Evolutionary conservation across 2,113 vertebrate genomes (phyloP).

Genomic region (Stigmatopora nigra): DNA sequence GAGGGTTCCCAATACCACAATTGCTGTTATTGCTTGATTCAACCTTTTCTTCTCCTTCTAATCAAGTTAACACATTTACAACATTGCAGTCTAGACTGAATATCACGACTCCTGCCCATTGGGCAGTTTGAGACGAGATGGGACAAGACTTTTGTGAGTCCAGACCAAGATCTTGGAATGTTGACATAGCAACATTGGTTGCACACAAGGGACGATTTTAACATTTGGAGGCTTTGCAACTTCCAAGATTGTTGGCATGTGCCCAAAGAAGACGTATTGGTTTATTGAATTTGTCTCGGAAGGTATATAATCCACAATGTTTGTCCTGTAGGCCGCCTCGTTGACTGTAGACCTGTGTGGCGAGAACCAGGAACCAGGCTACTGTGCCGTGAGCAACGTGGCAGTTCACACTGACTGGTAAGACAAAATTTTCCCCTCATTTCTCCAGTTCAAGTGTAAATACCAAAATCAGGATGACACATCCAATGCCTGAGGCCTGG

Average conservation of each 20-base stretch:
- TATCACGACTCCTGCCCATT: no score
- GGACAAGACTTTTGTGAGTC: no score
- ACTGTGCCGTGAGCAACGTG: conserved; percentile 89
- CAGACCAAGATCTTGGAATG: no score
- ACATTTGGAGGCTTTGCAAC: background rate
- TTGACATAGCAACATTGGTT: background rate
- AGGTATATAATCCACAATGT: conserved; percentile 1
- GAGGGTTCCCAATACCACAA: no score
- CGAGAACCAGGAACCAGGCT: conserved; percentile 87
- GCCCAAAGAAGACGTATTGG: background rate
- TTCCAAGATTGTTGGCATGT: background rate
- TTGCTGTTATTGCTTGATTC: no score
- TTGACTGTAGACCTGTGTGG: conserved; percentile 91
- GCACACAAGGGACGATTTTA: background rate
- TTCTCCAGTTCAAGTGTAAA: background rate
- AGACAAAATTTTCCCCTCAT: conserved; percentile 33
- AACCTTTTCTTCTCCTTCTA: no score
- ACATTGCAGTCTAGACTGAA: no score
- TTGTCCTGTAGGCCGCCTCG: conserved; percentile 79
- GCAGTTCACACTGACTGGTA: conserved; percentile 91
- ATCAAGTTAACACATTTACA: no score
- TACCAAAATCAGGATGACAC: conserved; percentile 14
- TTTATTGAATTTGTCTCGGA: background rate
- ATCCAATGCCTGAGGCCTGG: conserved; percentile 15
- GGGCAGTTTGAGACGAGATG: no score